A percentile compares a stretch with the other conserved stretches of the same genome.
These are phyloP conservation scores for Coelopa frigida DNA, from an alignment of 1,140 invertebrate genomes.

Conservation along the genomic window DNA sequence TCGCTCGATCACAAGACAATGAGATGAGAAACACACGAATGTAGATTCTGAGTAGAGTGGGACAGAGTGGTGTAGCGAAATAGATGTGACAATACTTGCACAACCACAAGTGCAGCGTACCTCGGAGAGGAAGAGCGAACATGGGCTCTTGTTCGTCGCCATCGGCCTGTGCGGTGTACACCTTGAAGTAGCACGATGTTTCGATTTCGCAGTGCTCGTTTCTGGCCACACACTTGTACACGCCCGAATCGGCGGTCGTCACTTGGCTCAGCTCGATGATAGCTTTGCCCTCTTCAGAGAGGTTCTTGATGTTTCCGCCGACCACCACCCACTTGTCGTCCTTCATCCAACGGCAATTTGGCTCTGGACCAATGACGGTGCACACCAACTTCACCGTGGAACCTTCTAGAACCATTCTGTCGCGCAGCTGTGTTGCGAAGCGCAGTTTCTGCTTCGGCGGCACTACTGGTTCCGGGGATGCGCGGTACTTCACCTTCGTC, in stretches of 20 bases:
- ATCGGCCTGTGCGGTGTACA: conserved; percentile 38
- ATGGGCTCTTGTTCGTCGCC: conserved; percentile 42
- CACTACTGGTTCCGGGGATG: conserved; percentile 33
- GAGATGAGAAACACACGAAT: not conserved
- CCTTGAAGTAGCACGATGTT: conserved; percentile 43
- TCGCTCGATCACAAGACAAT: no score
- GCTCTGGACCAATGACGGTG: conserved; percentile 72
- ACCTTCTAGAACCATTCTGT: conserved; percentile 66
- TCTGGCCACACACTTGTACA: conserved; percentile 41
- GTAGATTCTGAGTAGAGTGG: no score
- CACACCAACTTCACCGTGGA: conserved; percentile 76
- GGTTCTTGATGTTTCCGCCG: conserved; percentile 31
- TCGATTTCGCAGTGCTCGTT: conserved; percentile 42
- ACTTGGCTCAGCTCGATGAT: conserved; percentile 32
- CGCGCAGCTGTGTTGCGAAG: conserved; percentile 74
- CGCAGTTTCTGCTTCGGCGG: conserved; percentile 37
- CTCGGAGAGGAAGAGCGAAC: conserved; percentile 40
- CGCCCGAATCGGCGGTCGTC: conserved; percentile 29
- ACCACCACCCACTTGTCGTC: conserved; percentile 52
- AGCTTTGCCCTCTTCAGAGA: conserved; percentile 38
- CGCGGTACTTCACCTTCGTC: conserved; percentile 19
- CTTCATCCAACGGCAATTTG: conserved; percentile 76
- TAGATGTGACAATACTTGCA: no score
- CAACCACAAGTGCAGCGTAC: no score
- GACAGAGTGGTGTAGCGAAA: no score